Conservation (phyloP, 1,140 invertebrate species). For the Drosophila obscura region DNA sequence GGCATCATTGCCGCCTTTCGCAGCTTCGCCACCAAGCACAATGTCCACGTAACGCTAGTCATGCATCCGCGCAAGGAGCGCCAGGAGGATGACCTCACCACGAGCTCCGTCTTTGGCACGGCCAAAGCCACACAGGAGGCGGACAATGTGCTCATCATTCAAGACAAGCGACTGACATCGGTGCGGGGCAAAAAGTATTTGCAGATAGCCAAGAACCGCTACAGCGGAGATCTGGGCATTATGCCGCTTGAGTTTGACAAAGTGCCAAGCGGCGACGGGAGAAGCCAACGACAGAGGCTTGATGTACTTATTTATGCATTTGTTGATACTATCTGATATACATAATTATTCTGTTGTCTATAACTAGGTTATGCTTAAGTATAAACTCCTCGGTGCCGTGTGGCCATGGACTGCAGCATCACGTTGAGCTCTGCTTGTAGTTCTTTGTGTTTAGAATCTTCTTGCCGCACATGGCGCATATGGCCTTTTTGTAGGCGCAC, state of each 20-base stretch:
- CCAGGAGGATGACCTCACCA: slow-evolving; percentile 92
- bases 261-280: slow-evolving; percentile 57
- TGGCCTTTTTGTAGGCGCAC: slow-evolving; percentile 97
- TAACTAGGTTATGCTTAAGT: slow-evolving; percentile 44
- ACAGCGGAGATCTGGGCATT: slow-evolving; percentile 95
- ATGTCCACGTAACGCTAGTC: slow-evolving; percentile 98
- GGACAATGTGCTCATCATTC: slow-evolving; percentile 98
- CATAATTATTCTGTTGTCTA: slow-evolving; percentile 17
- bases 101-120: slow-evolving; percentile 96
- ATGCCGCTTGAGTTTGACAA: slow-evolving; percentile 94
- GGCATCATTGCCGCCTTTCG: slow-evolving; percentile 93
- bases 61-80: slow-evolving; percentile 98
- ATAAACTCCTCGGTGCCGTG: slow-evolving; percentile 43
- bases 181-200: slow-evolving; percentile 93
- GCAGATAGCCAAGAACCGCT: slow-evolving; percentile 96
- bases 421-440: slow-evolving; percentile 96
- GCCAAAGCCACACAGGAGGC: slow-evolving; percentile 98
- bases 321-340: slow-evolving; percentile 14
- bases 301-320: not conserved
- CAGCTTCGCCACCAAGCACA: slow-evolving; percentile 94
- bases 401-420: slow-evolving; percentile 44
- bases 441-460: slow-evolving; percentile 97
- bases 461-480: slow-evolving; percentile 99
- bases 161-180: slow-evolving; percentile 92
- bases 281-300: slow-evolving; percentile 25